These are phyloP conservation scores for Chromoteleia sp. DNA, from an alignment of 2,888 invertebrate genomes.

Conservation along the genomic window DNA sequence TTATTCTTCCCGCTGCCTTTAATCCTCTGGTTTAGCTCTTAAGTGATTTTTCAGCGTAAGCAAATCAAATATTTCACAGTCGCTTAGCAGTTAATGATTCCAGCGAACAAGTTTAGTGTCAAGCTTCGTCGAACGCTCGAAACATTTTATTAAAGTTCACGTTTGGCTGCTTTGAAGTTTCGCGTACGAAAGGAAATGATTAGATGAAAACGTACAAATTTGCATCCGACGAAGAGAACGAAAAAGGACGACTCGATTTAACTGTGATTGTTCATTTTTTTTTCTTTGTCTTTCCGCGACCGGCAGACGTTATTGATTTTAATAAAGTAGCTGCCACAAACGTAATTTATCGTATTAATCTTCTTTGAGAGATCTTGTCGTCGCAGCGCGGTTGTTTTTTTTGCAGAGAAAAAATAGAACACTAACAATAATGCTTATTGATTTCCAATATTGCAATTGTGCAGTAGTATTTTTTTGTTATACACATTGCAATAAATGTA, in stretches of 20 bases:
- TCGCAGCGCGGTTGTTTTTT: conserved; percentile 20
- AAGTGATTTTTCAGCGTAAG: conserved; percentile 38
- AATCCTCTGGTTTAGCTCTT: no score
- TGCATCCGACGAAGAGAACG: neutral
- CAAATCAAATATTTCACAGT: conserved; percentile 60
- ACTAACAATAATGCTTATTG: conserved; percentile 41
- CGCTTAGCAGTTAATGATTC: conserved; percentile 49
- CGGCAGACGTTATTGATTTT: conserved; percentile 21
- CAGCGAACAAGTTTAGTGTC: conserved; percentile 43
- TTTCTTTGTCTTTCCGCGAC: neutral
- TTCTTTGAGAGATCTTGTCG: conserved; percentile 18
- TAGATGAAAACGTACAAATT: conserved; percentile 2
- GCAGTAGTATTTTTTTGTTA: conserved; percentile 27
- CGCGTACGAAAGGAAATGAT: conserved; percentile 1
- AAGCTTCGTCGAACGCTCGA: conserved; percentile 31
- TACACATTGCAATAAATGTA: conserved; percentile 28
- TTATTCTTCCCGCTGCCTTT: no score
- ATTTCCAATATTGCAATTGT: conserved; percentile 60
- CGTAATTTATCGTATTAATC: conserved; percentile 44
- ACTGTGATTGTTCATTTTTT: conserved; percentile 11
- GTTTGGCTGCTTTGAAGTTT: conserved; percentile 19
- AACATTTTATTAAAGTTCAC: conserved; percentile 39
- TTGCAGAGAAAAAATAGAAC: conserved; percentile 32
- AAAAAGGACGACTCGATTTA: no score
- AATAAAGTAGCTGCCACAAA: conserved; percentile 36